Base-by-base conservation (phyloP, 2,113 vertebrate species). In the Microcebus lehilahytsara region DNA sequence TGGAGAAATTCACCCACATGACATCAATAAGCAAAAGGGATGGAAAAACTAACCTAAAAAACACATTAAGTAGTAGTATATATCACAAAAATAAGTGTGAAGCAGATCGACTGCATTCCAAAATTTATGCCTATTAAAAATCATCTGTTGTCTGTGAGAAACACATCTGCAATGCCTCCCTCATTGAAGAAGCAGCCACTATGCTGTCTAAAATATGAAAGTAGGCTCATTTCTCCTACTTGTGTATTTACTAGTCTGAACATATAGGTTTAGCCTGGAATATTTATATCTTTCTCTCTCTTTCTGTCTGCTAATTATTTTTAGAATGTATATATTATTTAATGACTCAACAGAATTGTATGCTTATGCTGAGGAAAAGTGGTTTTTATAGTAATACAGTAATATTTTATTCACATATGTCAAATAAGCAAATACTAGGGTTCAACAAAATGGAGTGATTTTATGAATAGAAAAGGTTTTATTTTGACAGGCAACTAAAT, bases 281-380 rank as follows among this genome's bases (percentile, higher is more conserved):
- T 32, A 32, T 78, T 71, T 91, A 67, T 25, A 72, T 89, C 34
- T 49, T 95, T 88, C 78, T 77, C 40, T 74, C 79, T 81, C 72
- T 42, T 89, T 72, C 37, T 94, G 58, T 72, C 14, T 66, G 12
- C 27, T 87, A 67, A 87, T 89, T 74, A 85, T 46, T 79, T 78
- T 97, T 88, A 93, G 37, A 91, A 80, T 37, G 10, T 58, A 91
- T 25, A 74, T 67, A 88, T 91, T 85, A 72, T 51, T 88, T 67
- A 71, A 30, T 78, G 37, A 93, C 40, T 12, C 40, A 75, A 58
- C 12, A 95, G 25, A 80, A 75, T 53, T 56, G 19, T 79, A 42
- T 64, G 37, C 16, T 72, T 95, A 87, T 51, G 34, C 32, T 34
- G 86, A 22, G 30, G 85, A 88, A 93, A 62, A 58, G 74, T 81